A percentile compares a stretch with the other conserved stretches of the same genome.
Conservation (phyloP, 92 coral and sea anemone genomes). For the Parazoanthus swiftii region DNA sequence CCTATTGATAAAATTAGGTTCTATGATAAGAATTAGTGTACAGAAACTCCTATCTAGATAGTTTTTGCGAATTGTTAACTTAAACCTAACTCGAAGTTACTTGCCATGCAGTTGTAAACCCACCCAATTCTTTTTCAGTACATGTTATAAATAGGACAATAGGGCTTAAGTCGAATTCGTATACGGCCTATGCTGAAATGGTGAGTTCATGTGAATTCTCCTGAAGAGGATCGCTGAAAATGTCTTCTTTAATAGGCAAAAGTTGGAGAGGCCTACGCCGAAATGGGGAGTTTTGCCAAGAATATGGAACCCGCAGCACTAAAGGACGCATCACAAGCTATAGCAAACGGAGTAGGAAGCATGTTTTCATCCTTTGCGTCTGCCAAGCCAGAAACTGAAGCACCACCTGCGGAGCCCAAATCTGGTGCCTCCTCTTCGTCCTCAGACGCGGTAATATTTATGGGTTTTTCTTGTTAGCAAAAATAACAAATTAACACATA, state of each 20-base stretch:
- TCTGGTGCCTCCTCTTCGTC: neutral
- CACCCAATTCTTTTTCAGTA: no score
- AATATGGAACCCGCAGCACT: conserved; percentile 6
- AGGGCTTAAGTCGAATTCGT: no score
- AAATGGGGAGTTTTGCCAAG: conserved; percentile 23
- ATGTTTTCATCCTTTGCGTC: neutral
- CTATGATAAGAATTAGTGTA: no score
- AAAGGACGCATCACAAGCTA: conserved; percentile 5
- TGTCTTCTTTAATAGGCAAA: conserved; percentile 7
- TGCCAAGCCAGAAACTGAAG: neutral
- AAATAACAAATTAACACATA: no score
- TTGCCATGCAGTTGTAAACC: no score
- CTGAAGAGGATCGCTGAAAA: no score
- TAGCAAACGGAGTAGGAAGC: conserved; percentile 10
- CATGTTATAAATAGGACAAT: no score
- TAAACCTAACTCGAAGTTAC: no score
- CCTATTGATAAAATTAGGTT: no score
- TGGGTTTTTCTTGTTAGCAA: neutral
- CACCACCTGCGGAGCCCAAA: neutral
- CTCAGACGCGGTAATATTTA: neutral
- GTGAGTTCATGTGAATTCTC: neutral
- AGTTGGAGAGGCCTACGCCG: conserved; percentile 13
- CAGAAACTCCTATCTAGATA: no score
- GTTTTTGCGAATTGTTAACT: no score
- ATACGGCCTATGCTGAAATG: neutral